Conservation (phyloP, 2,797 vertebrate species). For the Apogon talboti region DNA sequence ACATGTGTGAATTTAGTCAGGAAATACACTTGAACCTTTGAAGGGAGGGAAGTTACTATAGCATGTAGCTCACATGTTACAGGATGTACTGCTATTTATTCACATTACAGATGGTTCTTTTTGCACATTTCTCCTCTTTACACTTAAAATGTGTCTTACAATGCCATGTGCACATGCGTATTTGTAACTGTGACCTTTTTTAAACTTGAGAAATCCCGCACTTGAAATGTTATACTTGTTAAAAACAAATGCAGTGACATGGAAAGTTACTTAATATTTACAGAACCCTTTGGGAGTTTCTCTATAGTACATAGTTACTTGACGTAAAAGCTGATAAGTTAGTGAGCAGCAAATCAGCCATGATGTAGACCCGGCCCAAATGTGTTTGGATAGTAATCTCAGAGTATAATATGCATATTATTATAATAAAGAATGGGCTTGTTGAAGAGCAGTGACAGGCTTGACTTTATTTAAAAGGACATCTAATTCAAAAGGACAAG, state of each 20-base stretch:
- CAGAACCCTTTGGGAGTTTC: background rate
- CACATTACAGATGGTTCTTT: constrained; percentile 13
- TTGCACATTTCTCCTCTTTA: constrained; percentile 8
- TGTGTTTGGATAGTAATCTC: constrained; percentile 19
- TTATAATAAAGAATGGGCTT: background rate
- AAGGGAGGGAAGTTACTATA: background rate
- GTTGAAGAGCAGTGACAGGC: constrained; percentile 16
- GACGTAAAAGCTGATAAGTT: constrained; percentile 7
- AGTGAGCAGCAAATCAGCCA: background rate
- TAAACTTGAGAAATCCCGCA: constrained; percentile 12
- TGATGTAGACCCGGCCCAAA: background rate
- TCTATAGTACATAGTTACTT: background rate
- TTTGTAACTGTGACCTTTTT: background rate
- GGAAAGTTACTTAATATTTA: background rate
- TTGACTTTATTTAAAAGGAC: constrained; percentile 15
- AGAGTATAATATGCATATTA: background rate
- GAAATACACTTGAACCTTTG: constrained; percentile 2
- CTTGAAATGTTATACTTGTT: background rate
- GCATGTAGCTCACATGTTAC: background rate
- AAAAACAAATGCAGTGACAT: background rate
- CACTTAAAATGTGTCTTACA: background rate
- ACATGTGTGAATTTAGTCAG: background rate
- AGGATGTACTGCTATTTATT: constrained; percentile 15
- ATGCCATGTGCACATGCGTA: constrained; percentile 25
- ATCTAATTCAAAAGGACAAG: constrained; percentile 10